phyloP scores from a whole-genome alignment of 1,140 invertebrate genomes.

The Drosophila setifemur region DNA sequence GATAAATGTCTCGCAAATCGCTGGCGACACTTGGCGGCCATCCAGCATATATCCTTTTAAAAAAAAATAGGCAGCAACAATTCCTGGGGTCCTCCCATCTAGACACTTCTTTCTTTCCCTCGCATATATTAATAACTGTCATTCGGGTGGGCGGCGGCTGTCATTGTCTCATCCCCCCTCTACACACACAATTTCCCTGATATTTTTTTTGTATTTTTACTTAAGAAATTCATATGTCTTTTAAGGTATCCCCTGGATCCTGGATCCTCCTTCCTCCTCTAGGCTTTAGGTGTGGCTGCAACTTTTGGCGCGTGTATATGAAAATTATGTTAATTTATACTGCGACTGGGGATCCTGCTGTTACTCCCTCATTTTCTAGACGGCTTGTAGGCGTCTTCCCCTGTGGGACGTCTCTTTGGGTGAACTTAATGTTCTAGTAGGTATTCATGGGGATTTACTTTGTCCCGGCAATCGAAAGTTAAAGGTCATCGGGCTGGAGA shows the following conservation, averaged over 20 bases:
- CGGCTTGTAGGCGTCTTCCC: constrained; percentile 20
- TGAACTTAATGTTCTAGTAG: constrained; percentile 25
- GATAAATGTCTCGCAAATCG: constrained; percentile 74
- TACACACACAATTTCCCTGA: constrained; percentile 26
- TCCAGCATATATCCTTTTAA: constrained; percentile 39
- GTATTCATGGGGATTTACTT: not conserved
- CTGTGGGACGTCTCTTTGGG: constrained; percentile 9
- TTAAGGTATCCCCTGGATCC: constrained; percentile 8
- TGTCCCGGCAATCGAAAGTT: no score
- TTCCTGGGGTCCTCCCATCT: not conserved
- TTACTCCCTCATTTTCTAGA: constrained; percentile 28
- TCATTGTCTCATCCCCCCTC: constrained; percentile 27
- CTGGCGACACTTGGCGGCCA: constrained; percentile 64
- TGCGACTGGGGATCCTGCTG: constrained; percentile 21
- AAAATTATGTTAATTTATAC: constrained; percentile 76
- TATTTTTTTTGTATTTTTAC: constrained; percentile 44
- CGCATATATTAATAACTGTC: constrained; percentile 71
- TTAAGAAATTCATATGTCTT: constrained; percentile 41
- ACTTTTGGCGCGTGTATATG: constrained; percentile 61
- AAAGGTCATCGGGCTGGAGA: no score
- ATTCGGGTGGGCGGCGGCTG: constrained; percentile 21
- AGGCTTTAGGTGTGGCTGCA: constrained; percentile 45
- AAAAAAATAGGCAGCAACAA: constrained; percentile 61
- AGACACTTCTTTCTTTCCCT: constrained; percentile 8
- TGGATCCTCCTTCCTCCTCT: constrained; percentile 4